Percentiles rank a stretch among this genome's conserved stretches.
Conservation (phyloP, 2,113 vertebrate genomes). For the Ceyx margarethae region DNA sequence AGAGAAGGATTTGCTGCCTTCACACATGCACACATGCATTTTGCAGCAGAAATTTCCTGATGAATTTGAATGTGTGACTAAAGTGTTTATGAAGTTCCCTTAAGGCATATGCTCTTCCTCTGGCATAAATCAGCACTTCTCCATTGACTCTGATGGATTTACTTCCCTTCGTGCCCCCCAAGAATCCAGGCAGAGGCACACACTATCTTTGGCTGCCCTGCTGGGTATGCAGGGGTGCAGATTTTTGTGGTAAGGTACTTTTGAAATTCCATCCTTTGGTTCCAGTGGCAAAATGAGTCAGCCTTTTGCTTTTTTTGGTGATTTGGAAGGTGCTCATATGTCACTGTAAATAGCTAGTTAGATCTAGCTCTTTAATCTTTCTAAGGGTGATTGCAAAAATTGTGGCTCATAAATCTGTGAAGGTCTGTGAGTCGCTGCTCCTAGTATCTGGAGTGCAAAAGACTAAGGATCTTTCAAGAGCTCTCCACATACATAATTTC, state of each 20-base stretch:
- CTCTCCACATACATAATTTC: not conserved
- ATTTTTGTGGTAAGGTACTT: not conserved
- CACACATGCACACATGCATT: not conserved
- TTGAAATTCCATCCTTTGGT: not conserved
- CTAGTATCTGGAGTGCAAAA: not conserved
- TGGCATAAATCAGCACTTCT: not conserved
- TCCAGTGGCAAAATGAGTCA: not conserved
- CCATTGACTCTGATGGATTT: not conserved
- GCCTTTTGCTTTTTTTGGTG: not conserved
- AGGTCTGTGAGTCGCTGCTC: not conserved
- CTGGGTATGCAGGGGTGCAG: rapidly evolving
- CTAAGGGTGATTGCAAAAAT: not conserved
- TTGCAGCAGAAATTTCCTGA: not conserved
- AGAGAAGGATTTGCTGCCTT: not conserved
- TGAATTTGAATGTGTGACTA: not conserved
- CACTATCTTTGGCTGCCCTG: not conserved
- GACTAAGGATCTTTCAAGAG: not conserved
- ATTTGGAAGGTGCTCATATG: not conserved
- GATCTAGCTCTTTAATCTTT: not conserved
- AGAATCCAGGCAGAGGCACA: not conserved
- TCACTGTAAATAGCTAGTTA: not conserved
- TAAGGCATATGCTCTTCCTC: not conserved
- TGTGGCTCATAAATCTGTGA: not conserved
- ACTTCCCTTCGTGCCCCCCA: not conserved
- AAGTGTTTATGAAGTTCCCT: not conserved